Base-by-base conservation (phyloP, 2,797 vertebrate genomes). In the Selene dorsalis region DNA sequence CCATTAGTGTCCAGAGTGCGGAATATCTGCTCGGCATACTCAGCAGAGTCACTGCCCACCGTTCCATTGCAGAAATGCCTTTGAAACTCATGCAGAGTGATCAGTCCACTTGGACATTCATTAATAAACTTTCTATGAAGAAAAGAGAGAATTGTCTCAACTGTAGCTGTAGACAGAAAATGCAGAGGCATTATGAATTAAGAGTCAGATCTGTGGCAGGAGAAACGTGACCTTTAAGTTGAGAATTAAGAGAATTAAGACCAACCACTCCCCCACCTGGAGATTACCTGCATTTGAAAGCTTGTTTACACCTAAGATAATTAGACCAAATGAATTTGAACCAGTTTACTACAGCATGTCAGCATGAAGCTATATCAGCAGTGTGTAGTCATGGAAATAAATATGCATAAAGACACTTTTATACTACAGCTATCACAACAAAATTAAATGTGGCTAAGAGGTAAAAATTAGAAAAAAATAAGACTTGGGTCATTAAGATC, bases 1-100 rank as follows among this genome's bases (percentile, higher is more conserved):
- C 84, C 87, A 9, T 90, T 95, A 75, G 77, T 94, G 89, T 95
- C 92, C 75, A 91, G 67, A 0, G 89, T 93, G 69, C 92, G 87
- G 85, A 95, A 96, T 75, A 91, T 78, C 88, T 95, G 79, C 73
- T 95, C 87, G 24, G 86, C 85, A 14, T 94, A 91, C 53, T 94
- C 79, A 0, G 87, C 88, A 0, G 92, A 94, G 71, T 93, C 80
- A 1, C 79, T 90, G 77, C 94, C 93, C 18, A 83, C 93, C 6
- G 94, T 95, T 41, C 77, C 83, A 7, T 93, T 77, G 48, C 78
- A 94, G 89, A 95, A 95, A 88, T 94, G 91, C 1, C 90, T 91
- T 57, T 89, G 88, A 88, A 96, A 94, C 77, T 90, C 88, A 65
- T 94, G 89, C 22, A 95, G 86, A 7, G 90, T 94, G 84, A 94